These are phyloP conservation scores for Pantala flavescens DNA, from an alignment of 1,140 invertebrate species.

Conservation along the genomic window DNA sequence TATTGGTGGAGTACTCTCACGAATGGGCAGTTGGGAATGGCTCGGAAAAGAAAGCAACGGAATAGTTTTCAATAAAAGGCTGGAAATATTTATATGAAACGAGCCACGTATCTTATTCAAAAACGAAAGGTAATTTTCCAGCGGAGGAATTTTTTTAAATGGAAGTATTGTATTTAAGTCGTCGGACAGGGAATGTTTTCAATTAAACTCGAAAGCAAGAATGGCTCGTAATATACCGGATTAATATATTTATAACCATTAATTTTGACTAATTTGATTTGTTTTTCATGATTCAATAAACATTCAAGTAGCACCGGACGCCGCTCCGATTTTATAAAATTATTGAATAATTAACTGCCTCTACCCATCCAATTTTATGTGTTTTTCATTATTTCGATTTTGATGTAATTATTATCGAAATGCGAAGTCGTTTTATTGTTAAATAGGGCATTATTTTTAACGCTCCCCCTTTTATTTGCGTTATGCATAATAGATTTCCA, in stretches of 20 bases:
- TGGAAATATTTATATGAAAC: too few species aligned
- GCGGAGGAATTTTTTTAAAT: too few species aligned
- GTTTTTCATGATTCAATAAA: not conserved
- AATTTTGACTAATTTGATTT: not conserved
- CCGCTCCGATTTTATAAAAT: not conserved
- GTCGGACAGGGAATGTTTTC: not conserved
- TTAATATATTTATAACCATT: not conserved
- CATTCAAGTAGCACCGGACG: not conserved
- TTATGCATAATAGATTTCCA: constrained; percentile 8
- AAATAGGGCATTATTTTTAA: not conserved
- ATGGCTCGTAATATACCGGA: not conserved
- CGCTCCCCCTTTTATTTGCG: not conserved
- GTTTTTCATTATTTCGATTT: not conserved
- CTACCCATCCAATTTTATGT: not conserved
- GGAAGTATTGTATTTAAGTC: not conserved
- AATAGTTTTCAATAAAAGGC: too few species aligned
- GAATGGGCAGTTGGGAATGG: too few species aligned
- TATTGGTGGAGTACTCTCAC: too few species aligned
- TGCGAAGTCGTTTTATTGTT: not conserved
- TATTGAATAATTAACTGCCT: constrained; percentile 4
- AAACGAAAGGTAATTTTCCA: too few species aligned
- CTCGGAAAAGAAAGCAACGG: too few species aligned
- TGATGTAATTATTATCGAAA: constrained; percentile 8
- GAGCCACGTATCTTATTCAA: too few species aligned
- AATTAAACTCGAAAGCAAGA: not conserved